A percentile compares a stretch with the other conserved stretches of the same genome.
Conservation (phyloP, 2,113 vertebrate species). For the Nipponia nippon region DNA sequence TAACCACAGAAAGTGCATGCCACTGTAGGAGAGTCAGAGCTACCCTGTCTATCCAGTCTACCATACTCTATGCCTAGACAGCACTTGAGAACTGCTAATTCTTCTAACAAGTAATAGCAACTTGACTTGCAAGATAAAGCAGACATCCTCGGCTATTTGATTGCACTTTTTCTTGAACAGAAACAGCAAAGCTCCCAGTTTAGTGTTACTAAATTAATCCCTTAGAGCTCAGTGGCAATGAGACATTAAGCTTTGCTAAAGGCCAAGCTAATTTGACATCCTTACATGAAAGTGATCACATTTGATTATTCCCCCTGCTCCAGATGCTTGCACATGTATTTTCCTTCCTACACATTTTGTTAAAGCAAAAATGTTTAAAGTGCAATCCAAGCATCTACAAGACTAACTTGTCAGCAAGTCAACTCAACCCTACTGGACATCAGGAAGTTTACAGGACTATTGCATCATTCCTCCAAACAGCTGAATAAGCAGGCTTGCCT, state of each 20-base stretch:
- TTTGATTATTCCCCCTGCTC: neutral
- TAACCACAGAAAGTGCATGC: neutral
- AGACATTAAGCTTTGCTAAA: neutral
- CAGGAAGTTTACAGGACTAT: neutral
- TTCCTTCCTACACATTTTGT: neutral
- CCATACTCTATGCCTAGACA: neutral
- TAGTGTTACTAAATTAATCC: neutral
- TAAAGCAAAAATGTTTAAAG: neutral
- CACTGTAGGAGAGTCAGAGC: neutral
- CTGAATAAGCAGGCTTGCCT: slow-evolving; percentile 7
- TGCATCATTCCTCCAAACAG: neutral
- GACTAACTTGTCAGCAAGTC: neutral
- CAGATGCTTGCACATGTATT: neutral
- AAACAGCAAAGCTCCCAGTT: neutral
- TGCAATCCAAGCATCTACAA: neutral
- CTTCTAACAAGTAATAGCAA: neutral
- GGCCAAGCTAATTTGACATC: neutral
- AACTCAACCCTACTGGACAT: neutral
- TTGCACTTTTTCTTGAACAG: neutral
- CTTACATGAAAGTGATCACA: neutral
- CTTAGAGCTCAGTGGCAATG: neutral
- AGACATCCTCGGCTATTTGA: neutral
- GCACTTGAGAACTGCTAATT: neutral
- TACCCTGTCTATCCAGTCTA: neutral
- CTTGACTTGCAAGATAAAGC: neutral